Evolutionary conservation across 2,113 vertebrate genomes (phyloP).

Genomic region (Mormyrus lacerda): DNA sequence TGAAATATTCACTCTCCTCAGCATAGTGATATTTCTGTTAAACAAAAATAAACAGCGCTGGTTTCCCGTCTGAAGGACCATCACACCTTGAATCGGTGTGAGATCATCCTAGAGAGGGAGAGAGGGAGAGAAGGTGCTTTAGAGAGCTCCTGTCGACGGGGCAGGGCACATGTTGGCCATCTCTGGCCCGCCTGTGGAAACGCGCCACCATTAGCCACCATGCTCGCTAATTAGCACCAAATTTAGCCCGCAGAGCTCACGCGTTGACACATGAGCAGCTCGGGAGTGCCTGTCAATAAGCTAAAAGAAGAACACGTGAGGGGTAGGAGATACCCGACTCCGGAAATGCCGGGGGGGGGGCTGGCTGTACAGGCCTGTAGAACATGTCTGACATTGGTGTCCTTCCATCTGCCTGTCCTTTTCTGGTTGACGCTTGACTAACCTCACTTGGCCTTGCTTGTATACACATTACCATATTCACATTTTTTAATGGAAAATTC

Average conservation of each 20-base stretch:
- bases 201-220: slow-evolving; percentile 62
- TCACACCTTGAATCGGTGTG: neutral
- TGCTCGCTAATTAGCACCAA: slow-evolving; percentile 71
- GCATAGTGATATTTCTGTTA: neutral
- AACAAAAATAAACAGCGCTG: neutral
- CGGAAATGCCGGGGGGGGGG: neutral
- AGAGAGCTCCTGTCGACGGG: neutral
- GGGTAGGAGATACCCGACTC: neutral
- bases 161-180: slow-evolving; percentile 34
- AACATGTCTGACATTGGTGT: neutral
- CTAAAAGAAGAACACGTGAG: neutral
- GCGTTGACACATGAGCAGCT: slow-evolving; percentile 47
- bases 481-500: neutral
- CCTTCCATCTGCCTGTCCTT: neutral
- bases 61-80: neutral
- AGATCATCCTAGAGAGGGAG: slow-evolving; percentile 4
- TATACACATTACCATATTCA: neutral
- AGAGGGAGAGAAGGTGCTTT: slow-evolving; percentile 30
- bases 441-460: neutral
- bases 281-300: slow-evolving; percentile 37
- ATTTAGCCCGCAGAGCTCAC: slow-evolving; percentile 39
- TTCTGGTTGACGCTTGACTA: neutral
- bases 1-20: neutral
- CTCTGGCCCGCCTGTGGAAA: slow-evolving; percentile 52
- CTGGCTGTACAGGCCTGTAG: neutral